These are phyloP conservation scores for Chironex yamaguchii DNA, from an alignment of 30 jellyfish, hydroid and myxozoan species.

Conservation along the genomic window DNA sequence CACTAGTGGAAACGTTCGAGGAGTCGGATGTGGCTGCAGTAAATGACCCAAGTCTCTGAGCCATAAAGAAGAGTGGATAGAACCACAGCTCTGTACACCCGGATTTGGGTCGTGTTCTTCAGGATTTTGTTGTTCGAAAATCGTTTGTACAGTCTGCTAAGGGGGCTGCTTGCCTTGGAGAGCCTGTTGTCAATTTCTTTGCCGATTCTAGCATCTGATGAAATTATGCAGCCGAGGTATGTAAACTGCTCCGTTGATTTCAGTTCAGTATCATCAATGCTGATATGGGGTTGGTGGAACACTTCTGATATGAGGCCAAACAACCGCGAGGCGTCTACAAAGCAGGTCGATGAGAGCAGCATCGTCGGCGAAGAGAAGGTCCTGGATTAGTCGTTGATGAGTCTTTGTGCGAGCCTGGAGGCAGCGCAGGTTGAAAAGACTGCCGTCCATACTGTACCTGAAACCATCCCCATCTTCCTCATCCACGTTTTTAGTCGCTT, in stretches of 20 bases:
- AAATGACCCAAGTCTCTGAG: constrained; percentile 15
- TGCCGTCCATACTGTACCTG: background rate
- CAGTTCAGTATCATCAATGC: background rate
- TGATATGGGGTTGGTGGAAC: constrained; percentile 10
- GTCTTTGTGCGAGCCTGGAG: background rate
- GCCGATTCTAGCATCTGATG: constrained; percentile 3
- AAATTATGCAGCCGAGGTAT: background rate
- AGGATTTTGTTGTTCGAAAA: too few species aligned
- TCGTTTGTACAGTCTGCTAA: too few species aligned
- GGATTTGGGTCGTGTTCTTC: constrained; percentile 7
- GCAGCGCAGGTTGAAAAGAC: too few species aligned
- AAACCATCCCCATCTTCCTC: background rate
- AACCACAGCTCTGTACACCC: constrained; percentile 8
- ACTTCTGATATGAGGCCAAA: background rate
- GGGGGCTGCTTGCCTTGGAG: background rate
- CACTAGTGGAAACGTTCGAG: too few species aligned
- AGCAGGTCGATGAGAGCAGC: background rate
- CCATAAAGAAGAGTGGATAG: constrained; percentile 4
- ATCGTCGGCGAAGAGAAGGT: constrained; percentile 14
- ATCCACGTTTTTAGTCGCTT: background rate
- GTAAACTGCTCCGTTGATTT: background rate
- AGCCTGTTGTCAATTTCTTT: constrained; percentile 6
- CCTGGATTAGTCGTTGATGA: background rate
- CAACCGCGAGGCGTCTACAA: background rate
- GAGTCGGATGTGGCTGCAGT: background rate